A percentile compares a stretch with the other conserved stretches of the same genome.
These are phyloP conservation scores for Neosilurus mollespiculum DNA, from an alignment of 2,797 vertebrate species.

Conservation along the genomic window DNA sequence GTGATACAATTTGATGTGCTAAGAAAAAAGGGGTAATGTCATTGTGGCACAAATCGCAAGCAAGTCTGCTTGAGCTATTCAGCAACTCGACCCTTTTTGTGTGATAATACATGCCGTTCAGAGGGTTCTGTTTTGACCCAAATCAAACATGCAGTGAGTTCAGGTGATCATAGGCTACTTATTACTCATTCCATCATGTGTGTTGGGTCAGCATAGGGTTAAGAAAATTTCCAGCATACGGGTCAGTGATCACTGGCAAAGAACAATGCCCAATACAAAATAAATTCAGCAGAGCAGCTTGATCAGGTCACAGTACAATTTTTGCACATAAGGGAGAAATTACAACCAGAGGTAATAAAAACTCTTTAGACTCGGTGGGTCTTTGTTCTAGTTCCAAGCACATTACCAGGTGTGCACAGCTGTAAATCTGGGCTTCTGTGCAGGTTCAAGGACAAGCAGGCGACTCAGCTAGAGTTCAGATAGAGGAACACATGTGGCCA, in stretches of 20 bases:
- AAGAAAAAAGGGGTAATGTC: neutral
- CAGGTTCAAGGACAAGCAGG: conserved; percentile 43
- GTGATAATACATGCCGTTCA: neutral
- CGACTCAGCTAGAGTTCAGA: conserved; percentile 42
- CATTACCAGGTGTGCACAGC: conserved; percentile 58
- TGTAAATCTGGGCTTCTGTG: conserved; percentile 51
- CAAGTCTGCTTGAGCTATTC: neutral
- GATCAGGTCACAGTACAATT: conserved; percentile 16
- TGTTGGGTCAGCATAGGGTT: neutral
- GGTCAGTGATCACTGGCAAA: neutral
- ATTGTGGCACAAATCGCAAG: neutral
- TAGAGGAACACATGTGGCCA: neutral
- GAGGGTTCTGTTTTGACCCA: neutral
- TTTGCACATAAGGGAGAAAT: conserved; percentile 22
- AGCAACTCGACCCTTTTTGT: neutral
- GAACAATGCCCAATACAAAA: neutral
- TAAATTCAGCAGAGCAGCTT: conserved; percentile 3
- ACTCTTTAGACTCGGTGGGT: neutral
- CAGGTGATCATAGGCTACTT: neutral
- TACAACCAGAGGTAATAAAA: neutral
- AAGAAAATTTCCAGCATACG: neutral
- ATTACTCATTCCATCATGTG: neutral
- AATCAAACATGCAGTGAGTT: neutral
- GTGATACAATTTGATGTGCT: neutral
- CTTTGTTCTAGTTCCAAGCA: conserved; percentile 55